Evolutionary conservation across 1,140 invertebrate species (phyloP).

Genomic region (Drosophila orosa): DNA sequence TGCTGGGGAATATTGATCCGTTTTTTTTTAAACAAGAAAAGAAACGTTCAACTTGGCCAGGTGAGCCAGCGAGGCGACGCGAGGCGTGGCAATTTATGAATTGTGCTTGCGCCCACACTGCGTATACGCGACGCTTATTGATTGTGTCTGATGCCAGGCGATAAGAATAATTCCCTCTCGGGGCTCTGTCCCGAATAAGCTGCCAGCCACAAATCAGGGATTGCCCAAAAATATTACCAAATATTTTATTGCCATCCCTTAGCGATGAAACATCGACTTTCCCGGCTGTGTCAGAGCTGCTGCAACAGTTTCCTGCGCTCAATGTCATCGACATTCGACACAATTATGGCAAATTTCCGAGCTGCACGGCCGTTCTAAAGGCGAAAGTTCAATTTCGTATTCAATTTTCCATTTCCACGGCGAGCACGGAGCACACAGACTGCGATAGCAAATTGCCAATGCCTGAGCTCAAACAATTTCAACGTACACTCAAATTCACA

Average conservation of each 20-base stretch:
- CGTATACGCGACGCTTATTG: conserved; percentile 76
- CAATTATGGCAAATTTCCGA: conserved; percentile 79
- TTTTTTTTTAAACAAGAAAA: conserved; percentile 8
- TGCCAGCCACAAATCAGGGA: conserved; percentile 7
- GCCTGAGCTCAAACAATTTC: conserved; percentile 64
- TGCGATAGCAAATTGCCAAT: conserved; percentile 39
- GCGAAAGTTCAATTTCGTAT: conserved; percentile 79
- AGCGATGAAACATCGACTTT: neutral
- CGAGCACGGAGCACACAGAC: conserved; percentile 5
- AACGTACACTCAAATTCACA: conserved; percentile 30
- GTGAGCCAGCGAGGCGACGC: conserved; percentile 41
- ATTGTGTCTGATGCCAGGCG: conserved; percentile 42
- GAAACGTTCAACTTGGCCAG: conserved; percentile 60
- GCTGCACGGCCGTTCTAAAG: conserved; percentile 53
- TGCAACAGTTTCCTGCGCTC: conserved; percentile 72
- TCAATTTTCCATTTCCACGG: conserved; percentile 78
- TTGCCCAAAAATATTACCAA: conserved; percentile 1
- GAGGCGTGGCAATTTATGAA: conserved; percentile 61
- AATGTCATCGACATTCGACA: conserved; percentile 71
- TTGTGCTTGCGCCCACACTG: conserved; percentile 53
- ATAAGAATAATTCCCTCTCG: conserved; percentile 11
- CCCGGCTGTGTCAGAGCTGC: conserved; percentile 11
- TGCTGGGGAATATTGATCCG: conserved; percentile 73
- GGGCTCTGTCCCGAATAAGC: neutral
- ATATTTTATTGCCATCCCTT: conserved; percentile 1